Evolutionary conservation across 2,888 invertebrate genomes (phyloP), one percentile per base, ranked within the genome.

Genomic region (Muschampia plurimacula): DNA sequence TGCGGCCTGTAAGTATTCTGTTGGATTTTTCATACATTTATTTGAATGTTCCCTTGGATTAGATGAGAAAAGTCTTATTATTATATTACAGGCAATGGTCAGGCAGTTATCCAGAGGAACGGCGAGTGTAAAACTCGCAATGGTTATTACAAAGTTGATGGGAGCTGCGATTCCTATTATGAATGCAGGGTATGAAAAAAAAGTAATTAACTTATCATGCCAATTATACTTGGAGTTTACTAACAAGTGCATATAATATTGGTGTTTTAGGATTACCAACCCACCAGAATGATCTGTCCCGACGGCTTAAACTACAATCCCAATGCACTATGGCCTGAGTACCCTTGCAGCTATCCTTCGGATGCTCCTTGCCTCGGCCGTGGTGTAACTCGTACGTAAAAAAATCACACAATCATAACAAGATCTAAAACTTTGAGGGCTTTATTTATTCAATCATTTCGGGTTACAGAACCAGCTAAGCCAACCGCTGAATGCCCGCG

Each of bases 401-500:
- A 9, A 9, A 28, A 52, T 10, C 1, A 55, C 22, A 2, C 7
- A 41, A 39, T 44, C 13, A 46, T 46, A 1, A 46, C 2, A n/a
- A n/a, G n/a, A n/a, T n/a, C n/a, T n/a, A 44, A 44, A 44, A 44
- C 52, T 52, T 52, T n/a, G n/a, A 52, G n/a, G 8, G n/a, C 8
- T 52, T 7, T 15, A 55, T 22, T 7, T 55, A 7, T 5, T 57
- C n/a, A n/a, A n/a, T n/a, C n/a, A n/a, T n/a, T n/a, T n/a, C n/a
- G n/a, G n/a, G n/a, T n/a, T n/a, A n/a, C 81, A 97, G 97, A 97
- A 83, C 92, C 95, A n/a, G 86, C 96, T 1, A 92, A 95, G 75
- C 90, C 97, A 0, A 97, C 96, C 0, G 95, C 95, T 0, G 96
- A 88, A 0, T 98, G 98, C 79, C 97, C 97, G 0, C 97, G 97